phyloP scores from a whole-genome alignment of 2,888 invertebrate species.

The Apoderus coryli region DNA sequence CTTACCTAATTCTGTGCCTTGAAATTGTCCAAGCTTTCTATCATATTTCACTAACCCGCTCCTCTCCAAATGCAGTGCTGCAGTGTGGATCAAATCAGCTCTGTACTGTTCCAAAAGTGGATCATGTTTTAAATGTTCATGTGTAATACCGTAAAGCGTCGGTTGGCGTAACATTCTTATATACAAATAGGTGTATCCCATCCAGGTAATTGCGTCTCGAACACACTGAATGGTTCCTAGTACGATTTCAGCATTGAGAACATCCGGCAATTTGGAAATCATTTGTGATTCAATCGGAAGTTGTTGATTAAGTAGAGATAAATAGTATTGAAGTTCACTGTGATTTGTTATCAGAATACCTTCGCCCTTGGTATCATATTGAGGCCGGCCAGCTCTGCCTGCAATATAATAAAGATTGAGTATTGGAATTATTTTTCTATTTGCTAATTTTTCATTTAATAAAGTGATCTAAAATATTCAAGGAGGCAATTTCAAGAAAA shows the following conservation, averaged over 20 bases:
- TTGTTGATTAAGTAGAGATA: slow-evolving; percentile 95
- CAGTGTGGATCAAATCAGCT: slow-evolving; percentile 92
- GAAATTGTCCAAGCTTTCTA: slow-evolving; percentile 73
- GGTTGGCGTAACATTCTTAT: slow-evolving; percentile 72
- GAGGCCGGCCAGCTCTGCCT: slow-evolving; percentile 84
- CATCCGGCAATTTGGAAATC: slow-evolving; percentile 83
- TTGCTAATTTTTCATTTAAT: too few relatives aligned
- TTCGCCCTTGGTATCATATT: slow-evolving; percentile 96
- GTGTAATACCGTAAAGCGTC: slow-evolving; percentile 73
- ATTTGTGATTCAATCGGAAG: slow-evolving; percentile 96
- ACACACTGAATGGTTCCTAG: slow-evolving; percentile 83
- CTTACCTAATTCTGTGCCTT: slow-evolving; percentile 77
- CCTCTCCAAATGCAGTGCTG: slow-evolving; percentile 79
- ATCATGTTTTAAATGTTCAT: slow-evolving; percentile 69
- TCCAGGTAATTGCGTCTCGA: slow-evolving; percentile 82
- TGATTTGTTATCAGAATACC: slow-evolving; percentile 97
- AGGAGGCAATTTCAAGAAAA: too few relatives aligned
- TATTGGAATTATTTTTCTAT: too few relatives aligned
- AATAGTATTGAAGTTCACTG: slow-evolving; percentile 94
- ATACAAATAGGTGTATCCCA: slow-evolving; percentile 94
- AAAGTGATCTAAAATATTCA: too few relatives aligned
- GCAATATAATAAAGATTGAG: too few relatives aligned
- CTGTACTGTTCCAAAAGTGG: slow-evolving; percentile 74
- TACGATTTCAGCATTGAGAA: slow-evolving; percentile 96
- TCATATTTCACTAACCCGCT: slow-evolving; percentile 94